These are phyloP conservation scores for Anoplius nigerrimus DNA, from an alignment of 2,888 invertebrate species.

Conservation along the genomic window DNA sequence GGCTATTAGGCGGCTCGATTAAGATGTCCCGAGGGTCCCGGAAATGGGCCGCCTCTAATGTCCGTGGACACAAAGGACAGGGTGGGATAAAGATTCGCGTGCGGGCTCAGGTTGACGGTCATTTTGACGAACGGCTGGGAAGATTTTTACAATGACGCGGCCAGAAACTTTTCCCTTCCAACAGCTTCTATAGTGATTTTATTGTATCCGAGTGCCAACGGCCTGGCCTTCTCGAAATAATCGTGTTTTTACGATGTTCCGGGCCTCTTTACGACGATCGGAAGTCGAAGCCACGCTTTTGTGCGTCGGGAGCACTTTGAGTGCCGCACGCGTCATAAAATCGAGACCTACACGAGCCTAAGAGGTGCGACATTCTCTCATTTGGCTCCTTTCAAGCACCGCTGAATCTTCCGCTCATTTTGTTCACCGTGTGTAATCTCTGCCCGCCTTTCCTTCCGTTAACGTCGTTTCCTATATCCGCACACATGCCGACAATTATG, in stretches of 20 bases:
- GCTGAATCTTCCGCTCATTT: too few relatives aligned
- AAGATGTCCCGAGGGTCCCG: conserved; percentile 40
- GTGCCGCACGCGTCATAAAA: conserved; percentile 34
- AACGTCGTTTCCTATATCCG: too few relatives aligned
- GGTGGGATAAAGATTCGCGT: background rate
- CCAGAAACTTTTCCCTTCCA: background rate
- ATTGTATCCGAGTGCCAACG: conserved; percentile 24
- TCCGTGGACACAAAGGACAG: background rate
- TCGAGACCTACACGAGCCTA: conserved; percentile 7
- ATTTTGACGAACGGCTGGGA: background rate
- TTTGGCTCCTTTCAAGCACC: background rate
- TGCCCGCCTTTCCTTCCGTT: too few relatives aligned
- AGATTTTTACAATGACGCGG: background rate
- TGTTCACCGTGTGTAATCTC: too few relatives aligned
- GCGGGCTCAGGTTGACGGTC: background rate
- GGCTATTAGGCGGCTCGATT: conserved; percentile 48
- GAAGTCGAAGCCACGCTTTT: conserved; percentile 31
- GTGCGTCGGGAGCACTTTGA: conserved; percentile 25
- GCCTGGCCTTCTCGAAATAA: conserved; percentile 29
- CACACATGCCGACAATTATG: too few relatives aligned
- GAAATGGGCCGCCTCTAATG: conserved; percentile 42
- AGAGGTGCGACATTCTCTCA: background rate
- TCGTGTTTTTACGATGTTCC: conserved; percentile 37
- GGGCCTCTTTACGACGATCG: conserved; percentile 33
- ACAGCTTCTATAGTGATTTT: too few relatives aligned